These are phyloP conservation scores for Encarsia formosa DNA, from an alignment of 2,888 invertebrate genomes.

Conservation along the genomic window DNA sequence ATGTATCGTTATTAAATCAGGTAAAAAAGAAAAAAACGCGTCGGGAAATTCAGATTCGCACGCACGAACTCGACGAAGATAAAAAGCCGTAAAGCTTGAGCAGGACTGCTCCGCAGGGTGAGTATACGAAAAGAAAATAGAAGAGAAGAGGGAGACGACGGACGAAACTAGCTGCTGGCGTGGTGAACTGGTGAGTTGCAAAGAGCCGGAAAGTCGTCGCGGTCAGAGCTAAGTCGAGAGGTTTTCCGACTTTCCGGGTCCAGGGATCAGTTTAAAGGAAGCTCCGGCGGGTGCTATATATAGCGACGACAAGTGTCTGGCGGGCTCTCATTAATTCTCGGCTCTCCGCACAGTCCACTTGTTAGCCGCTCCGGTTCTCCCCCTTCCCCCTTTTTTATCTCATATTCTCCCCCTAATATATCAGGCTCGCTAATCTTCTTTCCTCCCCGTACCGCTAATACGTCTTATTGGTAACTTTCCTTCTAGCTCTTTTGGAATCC, in stretches of 20 bases:
- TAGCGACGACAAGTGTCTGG: constrained; percentile 53
- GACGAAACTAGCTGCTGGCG: not conserved
- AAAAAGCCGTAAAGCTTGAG: too few relatives aligned
- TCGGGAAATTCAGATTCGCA: too few relatives aligned
- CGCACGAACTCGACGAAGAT: too few relatives aligned
- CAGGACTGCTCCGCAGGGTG: too few relatives aligned
- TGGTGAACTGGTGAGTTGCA: not conserved
- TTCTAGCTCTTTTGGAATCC: too few relatives aligned
- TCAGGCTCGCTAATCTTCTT: constrained; percentile 28
- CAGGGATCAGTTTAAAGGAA: constrained; percentile 40
- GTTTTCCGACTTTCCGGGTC: constrained; percentile 22
- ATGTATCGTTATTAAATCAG: too few relatives aligned
- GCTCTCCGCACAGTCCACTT: constrained; percentile 50
- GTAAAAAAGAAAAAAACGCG: too few relatives aligned
- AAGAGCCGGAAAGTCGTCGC: not conserved
- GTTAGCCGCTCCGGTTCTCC: constrained; percentile 44
- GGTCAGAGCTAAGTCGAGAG: constrained; percentile 23
- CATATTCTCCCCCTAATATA: constrained; percentile 27
- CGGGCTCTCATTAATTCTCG: constrained; percentile 52
- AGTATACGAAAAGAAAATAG: constrained; percentile 14
- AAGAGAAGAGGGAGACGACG: constrained; percentile 22
- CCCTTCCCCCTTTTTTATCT: constrained; percentile 22
- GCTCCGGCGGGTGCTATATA: constrained; percentile 49
- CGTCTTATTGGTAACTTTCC: too few relatives aligned
- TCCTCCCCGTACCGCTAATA: too few relatives aligned